Evolutionary conservation across 2,113 vertebrate genomes (phyloP).

Genomic region (Pungitius pungitius): DNA sequence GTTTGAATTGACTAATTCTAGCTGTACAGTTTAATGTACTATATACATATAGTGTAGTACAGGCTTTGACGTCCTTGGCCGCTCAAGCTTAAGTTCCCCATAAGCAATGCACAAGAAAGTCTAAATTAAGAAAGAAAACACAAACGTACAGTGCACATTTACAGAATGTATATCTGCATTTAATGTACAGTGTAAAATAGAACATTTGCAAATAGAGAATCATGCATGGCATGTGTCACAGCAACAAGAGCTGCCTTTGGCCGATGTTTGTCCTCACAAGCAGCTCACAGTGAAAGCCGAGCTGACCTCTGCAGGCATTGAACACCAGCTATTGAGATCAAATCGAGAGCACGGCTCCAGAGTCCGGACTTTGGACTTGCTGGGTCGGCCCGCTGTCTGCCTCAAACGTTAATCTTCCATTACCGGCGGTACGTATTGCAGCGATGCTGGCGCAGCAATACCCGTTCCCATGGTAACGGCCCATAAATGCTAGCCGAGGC

Average conservation of each 20-base stretch:
- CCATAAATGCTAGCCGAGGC: constrained; percentile 36
- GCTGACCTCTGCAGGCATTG: constrained; percentile 15
- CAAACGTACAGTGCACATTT: background rate
- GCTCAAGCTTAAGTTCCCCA: too few species aligned
- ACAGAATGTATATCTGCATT: background rate
- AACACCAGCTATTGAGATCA: background rate
- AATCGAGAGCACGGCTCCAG: constrained; percentile 9
- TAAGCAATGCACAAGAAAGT: background rate
- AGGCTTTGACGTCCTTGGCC: too few species aligned
- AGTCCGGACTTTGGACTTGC: constrained; percentile 34
- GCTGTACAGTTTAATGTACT: background rate
- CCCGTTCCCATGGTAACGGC: constrained; percentile 60
- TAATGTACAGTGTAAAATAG: background rate
- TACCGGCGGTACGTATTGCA: constrained; percentile 36
- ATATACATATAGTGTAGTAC: too few species aligned
- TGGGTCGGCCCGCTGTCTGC: constrained; percentile 33
- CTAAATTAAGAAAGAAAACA: constrained; percentile 4
- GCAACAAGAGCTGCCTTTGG: constrained; percentile 21
- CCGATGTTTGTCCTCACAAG: constrained; percentile 42
- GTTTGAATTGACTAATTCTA: background rate
- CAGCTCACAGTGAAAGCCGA: constrained; percentile 23
- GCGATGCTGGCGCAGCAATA: constrained; percentile 19
- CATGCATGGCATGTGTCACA: constrained; percentile 6
- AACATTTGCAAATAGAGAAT: constrained; percentile 5
- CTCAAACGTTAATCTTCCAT: constrained; percentile 44